Evolutionary conservation across 2,797 vertebrate species (phyloP), one percentile per base, ranked within the genome.

Genomic region (Falco columbarius): DNA sequence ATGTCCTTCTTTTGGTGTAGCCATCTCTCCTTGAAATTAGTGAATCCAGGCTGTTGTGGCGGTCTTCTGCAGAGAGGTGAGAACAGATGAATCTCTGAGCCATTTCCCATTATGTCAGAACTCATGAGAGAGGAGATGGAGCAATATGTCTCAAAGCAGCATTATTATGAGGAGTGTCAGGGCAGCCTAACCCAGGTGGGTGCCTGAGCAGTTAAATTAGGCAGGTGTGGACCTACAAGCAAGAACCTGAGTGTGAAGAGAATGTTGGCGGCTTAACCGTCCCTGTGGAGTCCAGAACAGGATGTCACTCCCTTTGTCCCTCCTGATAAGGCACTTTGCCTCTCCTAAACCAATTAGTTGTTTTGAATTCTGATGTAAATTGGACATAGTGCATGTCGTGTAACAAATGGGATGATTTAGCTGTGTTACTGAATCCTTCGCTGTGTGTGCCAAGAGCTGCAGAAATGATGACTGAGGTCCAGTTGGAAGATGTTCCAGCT

Each of bases 401-500:
- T 94, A 94, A 77, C 67, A 91, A 89, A 80, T 5, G 29, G 34
- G 66, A 93, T 63, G 44, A 96, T 87, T 96, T 75, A 90, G 42
- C 81, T 92, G 38, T 61, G 92, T 75, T 84, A 67, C 70, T 49
- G 77, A 96, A 54, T 52, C 36, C 51, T 91, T 59, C 17, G 2
- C 3, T 79, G 14, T 15, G 19, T 32, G 61, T 81, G 75, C 95
- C 72, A 92, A 83, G 80, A 90, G 63, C 76, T 91, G 83, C 87
- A 91, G 70, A 87, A 95, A 63, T 26, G 68, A 85, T 80, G 91
- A 94, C 56, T 42, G 93, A 89, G 54, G 36, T 95, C 90, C 94
- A 71, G 66, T 12, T 91, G 86, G 95, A 96, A 96, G 75, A 88
- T n/a, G 40, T 83, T 96, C 71, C 76, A 91, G 58, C 61, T 68